These are phyloP conservation scores for Macrochelys suwanniensis DNA, from an alignment of 2,797 vertebrate genomes.

Conservation along the genomic window DNA sequence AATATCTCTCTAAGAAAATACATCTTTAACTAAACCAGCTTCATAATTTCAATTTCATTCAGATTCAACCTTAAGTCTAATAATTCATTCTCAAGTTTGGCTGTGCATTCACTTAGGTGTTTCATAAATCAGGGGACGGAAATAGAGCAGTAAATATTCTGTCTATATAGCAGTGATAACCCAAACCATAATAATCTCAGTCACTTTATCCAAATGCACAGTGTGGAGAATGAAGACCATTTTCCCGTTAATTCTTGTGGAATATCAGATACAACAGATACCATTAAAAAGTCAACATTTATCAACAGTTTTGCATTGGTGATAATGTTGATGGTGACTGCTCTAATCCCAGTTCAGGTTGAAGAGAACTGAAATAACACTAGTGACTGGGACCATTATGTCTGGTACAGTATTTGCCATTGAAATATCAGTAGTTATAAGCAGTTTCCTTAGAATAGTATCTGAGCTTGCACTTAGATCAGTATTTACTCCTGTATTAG, in stretches of 20 bases:
- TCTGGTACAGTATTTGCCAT: background rate
- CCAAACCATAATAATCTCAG: background rate
- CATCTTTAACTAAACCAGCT: slow-evolving; percentile 8
- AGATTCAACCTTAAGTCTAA: background rate
- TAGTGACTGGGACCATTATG: background rate
- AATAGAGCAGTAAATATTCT: background rate
- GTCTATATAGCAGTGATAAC: background rate
- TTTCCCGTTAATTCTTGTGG: background rate
- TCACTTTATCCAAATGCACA: background rate
- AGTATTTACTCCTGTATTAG: background rate
- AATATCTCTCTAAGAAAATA: background rate
- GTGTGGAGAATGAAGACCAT: background rate
- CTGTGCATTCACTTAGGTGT: background rate
- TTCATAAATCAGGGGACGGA: background rate
- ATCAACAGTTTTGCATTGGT: background rate
- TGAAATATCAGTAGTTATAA: background rate
- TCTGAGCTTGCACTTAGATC: background rate
- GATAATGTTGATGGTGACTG: background rate
- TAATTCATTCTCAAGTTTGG: background rate
- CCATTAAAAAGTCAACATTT: background rate
- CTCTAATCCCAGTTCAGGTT: background rate
- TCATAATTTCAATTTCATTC: slow-evolving; percentile 29
- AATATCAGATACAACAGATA: background rate
- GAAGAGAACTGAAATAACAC: background rate
- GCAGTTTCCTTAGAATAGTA: background rate